Evolutionary conservation across 2,797 vertebrate genomes (phyloP).

Genomic region (Heteromormyrus szaboi): DNA sequence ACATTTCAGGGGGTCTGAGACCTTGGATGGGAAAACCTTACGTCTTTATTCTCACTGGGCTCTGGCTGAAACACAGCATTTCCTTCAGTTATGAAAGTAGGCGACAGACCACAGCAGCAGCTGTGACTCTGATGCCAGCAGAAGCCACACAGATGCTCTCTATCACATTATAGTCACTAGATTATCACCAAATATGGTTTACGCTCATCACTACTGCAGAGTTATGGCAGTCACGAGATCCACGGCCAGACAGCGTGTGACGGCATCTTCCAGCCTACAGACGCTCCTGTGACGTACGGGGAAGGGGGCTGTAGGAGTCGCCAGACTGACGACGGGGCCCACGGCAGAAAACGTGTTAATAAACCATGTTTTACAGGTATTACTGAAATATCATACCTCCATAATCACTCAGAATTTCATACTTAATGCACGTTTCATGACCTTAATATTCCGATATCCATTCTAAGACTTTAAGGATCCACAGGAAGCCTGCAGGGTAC

Average conservation of each 20-base stretch:
- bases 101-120: not conserved
- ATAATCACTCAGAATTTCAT: not conserved
- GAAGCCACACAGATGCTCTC: not conserved
- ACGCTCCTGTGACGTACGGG: not conserved
- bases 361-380: not conserved
- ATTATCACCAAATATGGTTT: not conserved
- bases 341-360: not conserved
- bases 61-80: not conserved
- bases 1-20: not conserved
- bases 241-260: not conserved
- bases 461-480: not conserved
- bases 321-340: not conserved
- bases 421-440: not conserved
- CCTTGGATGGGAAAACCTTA: not conserved
- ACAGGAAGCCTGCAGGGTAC: conserved; percentile 43
- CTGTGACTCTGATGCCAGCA: not conserved
- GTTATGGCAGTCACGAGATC: not conserved
- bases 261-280: not conserved
- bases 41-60: not conserved
- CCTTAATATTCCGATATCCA: not conserved
- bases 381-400: not conserved
- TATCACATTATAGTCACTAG: not conserved
- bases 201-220: not conserved
- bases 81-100: not conserved
- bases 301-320: not conserved